Evolutionary conservation across 2,888 invertebrate species (phyloP), one percentile per base, ranked within the genome.

Genomic region (Clunio marinus): DNA sequence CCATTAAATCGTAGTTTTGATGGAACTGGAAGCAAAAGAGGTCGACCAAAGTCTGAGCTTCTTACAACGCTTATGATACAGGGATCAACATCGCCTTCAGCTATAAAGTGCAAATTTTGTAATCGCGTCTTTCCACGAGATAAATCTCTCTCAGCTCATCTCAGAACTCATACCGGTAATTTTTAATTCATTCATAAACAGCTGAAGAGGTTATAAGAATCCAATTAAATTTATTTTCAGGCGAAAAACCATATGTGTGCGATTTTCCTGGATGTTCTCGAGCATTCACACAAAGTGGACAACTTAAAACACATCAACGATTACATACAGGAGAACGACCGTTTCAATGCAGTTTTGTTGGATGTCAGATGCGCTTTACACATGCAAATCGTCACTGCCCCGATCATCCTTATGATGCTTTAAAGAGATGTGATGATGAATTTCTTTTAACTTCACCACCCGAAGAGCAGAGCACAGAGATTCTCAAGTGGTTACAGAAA

Each of bases 311-410:
- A 0, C 89, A 89, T 75, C 88, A 88, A 73, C 79, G 89, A 71
- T 78, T 89, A 1, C 89, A 89, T 74, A 88, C 27, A 7, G 41
- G 57, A 10, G 88, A 89, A 74, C 88, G 88, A 73, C 89, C 89
- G 1, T 89, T 89, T 75, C 77, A 85, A 25, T 89, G 89, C 76
- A 82, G 84, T 2, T 81, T 80, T 70, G 76, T 79, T 62, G 84
- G 83, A 62, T 89, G 89, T 76, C 80, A 80, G 35, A 85, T 84
- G 75, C 79, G 87, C 70, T 89, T 89, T 74, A 88, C 88, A 1
- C 89, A 89, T 77, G 88, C 89, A 1, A 89, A 89, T 75, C 80
- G 89, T 27, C 88, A 87, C 72, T 89, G 89, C 75, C 83, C 86
- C 0, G 83, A 86, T 70, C 89, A 89, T 78, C 88, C 88, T 0